These are phyloP conservation scores for Mycteria americana DNA, from an alignment of 2,797 vertebrate species.

Conservation along the genomic window DNA sequence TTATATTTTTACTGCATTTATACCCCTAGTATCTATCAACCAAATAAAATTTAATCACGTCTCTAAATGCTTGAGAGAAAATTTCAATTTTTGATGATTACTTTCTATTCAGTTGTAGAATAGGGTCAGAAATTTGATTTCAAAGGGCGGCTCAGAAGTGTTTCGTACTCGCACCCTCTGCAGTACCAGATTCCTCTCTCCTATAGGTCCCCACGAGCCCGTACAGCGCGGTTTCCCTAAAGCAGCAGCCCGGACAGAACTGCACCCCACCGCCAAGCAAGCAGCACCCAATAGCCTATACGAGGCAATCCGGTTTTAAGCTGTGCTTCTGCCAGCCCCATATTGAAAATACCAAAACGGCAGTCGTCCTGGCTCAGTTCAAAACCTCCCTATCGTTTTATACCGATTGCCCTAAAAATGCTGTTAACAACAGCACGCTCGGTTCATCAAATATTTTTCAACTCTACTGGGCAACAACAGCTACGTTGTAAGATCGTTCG, in stretches of 20 bases:
- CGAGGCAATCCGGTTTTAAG: background rate
- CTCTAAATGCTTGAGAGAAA: background rate
- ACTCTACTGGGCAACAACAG: background rate
- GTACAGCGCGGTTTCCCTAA: background rate
- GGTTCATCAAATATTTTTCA: background rate
- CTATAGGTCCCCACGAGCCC: background rate
- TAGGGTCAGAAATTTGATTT: background rate
- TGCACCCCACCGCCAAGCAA: background rate
- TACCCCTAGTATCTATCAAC: background rate
- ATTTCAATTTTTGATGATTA: background rate
- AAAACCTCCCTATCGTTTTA: background rate
- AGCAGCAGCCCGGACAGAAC: background rate
- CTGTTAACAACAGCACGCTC: background rate
- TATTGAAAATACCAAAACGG: background rate
- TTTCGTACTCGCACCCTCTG: background rate
- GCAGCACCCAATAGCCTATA: accelerated
- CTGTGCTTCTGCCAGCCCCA: background rate
- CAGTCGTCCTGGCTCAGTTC: background rate
- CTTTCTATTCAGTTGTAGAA: background rate
- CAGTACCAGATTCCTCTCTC: background rate
- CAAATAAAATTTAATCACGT: background rate
- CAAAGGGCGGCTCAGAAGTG: background rate
- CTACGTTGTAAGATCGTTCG: background rate
- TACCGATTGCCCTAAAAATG: background rate
- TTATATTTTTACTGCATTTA: background rate